Conservation (phyloP, 2,888 invertebrate species). For the Leucozona laternaria region DNA sequence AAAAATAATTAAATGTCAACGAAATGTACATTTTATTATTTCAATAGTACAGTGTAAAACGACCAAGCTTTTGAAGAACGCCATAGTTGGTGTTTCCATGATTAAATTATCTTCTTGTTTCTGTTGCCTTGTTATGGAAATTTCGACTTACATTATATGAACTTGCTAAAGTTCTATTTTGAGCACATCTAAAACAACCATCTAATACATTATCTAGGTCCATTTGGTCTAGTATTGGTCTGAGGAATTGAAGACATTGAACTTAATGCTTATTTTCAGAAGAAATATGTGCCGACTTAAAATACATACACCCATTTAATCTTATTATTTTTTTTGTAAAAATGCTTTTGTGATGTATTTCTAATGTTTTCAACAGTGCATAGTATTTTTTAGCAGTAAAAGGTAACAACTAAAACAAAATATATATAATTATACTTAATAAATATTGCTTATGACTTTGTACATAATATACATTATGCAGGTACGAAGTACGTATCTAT, state of each 20-base stretch:
- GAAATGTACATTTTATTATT: neutral
- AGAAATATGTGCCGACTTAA: constrained; percentile 34
- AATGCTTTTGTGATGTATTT: constrained; percentile 13
- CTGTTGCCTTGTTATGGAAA: neutral
- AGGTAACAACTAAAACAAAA: constrained; percentile 73
- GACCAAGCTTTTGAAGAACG: neutral
- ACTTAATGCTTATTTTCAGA: constrained; percentile 52
- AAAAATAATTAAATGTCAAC: neutral
- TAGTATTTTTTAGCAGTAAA: constrained; percentile 61
- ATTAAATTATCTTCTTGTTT: neutral
- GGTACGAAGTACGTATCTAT: too few relatives aligned
- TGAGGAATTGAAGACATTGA: constrained; percentile 58
- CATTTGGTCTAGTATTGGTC: neutral
- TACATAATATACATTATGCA: too few relatives aligned
- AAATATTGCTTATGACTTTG: too few relatives aligned
- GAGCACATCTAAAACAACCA: neutral
- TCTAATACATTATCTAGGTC: neutral
- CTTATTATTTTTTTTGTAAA: neutral
- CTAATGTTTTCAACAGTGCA: constrained; percentile 61
- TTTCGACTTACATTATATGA: neutral
- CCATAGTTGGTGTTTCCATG: neutral
- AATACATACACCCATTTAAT: neutral
- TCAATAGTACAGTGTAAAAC: neutral
- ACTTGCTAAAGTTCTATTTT: constrained; percentile 11
- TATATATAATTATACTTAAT: too few relatives aligned